Percentiles rank a stretch among this genome's conserved stretches.
phyloP scores from a whole-genome alignment of 2,113 vertebrate genomes.

The Sinocyclocheilus maitianheensis region DNA sequence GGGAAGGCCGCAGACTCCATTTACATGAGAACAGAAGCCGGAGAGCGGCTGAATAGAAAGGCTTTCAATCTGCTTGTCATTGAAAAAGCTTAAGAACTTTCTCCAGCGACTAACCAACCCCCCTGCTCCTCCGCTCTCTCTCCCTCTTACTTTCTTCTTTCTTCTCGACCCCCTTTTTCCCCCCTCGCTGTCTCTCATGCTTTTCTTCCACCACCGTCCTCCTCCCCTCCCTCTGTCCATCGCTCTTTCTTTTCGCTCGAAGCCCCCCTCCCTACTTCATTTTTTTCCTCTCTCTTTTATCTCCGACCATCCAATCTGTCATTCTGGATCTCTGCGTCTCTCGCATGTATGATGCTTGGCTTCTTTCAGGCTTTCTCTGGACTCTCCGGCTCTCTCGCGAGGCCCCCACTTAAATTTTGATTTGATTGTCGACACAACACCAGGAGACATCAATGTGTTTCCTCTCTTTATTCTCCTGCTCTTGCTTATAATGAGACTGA shows the following conservation, averaged over 20 bases:
- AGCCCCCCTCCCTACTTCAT: slow-evolving; percentile 42
- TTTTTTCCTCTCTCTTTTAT: slow-evolving; percentile 51
- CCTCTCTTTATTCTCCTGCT: slow-evolving; percentile 46
- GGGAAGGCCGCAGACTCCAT: slow-evolving; percentile 48
- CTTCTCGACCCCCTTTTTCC: slow-evolving; percentile 39
- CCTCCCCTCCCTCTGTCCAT: slow-evolving; percentile 45
- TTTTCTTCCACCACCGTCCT: slow-evolving; percentile 36
- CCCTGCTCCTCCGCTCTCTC: slow-evolving; percentile 35
- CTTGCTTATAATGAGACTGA: slow-evolving; percentile 47
- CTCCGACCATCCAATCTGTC: slow-evolving; percentile 53
- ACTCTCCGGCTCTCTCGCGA: slow-evolving; percentile 22
- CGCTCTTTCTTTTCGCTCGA: slow-evolving; percentile 49
- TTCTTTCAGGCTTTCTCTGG: slow-evolving; percentile 45
- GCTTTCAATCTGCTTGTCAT: slow-evolving; percentile 58
- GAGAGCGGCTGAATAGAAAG: slow-evolving; percentile 48
- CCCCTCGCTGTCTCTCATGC: slow-evolving; percentile 37
- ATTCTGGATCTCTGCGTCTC: slow-evolving; percentile 39
- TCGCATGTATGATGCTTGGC: slow-evolving; percentile 38
- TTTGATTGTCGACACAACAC: slow-evolving; percentile 58
- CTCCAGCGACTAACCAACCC: slow-evolving; percentile 49
- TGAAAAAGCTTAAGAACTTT: slow-evolving; percentile 56
- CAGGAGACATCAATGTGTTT: slow-evolving; percentile 57
- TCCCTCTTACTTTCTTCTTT: slow-evolving; percentile 43
- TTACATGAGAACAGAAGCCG: slow-evolving; percentile 59
- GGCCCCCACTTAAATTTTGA: slow-evolving; percentile 47